Base-by-base conservation (phyloP, 2,113 vertebrate genomes). In the Pedetes capensis region DNA sequence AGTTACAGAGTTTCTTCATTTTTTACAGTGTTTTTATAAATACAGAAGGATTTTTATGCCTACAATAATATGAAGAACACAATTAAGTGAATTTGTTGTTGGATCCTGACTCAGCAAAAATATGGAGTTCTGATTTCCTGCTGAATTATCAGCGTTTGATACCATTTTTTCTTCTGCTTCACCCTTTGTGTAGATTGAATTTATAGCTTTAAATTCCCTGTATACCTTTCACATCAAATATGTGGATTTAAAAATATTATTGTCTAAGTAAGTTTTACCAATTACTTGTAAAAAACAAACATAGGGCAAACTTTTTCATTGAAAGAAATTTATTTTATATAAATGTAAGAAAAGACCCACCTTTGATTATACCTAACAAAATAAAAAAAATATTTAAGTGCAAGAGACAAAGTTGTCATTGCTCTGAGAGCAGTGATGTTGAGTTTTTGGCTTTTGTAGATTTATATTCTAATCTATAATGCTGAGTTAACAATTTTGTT, bases 401-500 rank as follows among this genome's bases (percentile, higher is more conserved):
- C 47, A 93, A 89, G 13, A 18, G 80, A 32, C 49, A 51, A 91
- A 80, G 13, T 89, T 93, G 79, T 87, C 92, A 96, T 86, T 94
- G 44, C 39, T 85, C 61, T 64, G 81, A 82, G 69, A 81, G 20
- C 39, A 76, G 8, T 32, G 42, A 63, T 69, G 66, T 61, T 81
- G 44, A 91, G 63, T 64, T 90, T 75, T 83, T 78, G 75, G 22
- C 37, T 89, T 95, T 95, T 83, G 27, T 72, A 81, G 84, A 95
- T 86, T 96, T 95, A 86, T 6, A 17, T 86, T 79, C 32, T 61
- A 80, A 93, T 57, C 23, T 59, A 68, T 83, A 80, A 64, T 88
- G 86, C 68, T 91, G 88, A 93, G 59, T 71, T 76, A 76, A 90
- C 42, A 87, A 8, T 96, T 91, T 95, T 95, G 63, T 93, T 83